Conservation (phyloP, 1,140 invertebrate species). For the Frieseomelitta varia region DNA sequence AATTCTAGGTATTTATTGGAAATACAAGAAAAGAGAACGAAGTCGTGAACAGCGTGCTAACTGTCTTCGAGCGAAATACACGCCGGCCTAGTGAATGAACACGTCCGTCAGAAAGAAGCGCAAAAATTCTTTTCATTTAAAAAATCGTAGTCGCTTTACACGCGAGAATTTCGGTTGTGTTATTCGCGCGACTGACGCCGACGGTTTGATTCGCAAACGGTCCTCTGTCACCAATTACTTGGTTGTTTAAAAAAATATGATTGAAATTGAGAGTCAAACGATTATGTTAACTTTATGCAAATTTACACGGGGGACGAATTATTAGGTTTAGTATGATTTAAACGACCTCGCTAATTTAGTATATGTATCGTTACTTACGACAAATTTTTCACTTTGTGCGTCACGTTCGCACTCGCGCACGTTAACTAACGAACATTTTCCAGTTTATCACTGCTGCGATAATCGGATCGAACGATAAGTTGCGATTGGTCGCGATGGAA, state of each 20-base stretch:
- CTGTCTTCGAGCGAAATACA: constrained; percentile 64
- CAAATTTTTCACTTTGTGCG: background rate
- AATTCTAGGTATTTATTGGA: constrained; percentile 77
- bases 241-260: background rate
- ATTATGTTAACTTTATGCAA: background rate
- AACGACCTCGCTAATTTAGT: background rate
- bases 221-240: constrained; percentile 46
- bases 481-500: background rate
- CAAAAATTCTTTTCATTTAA: background rate
- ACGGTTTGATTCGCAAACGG: constrained; percentile 45
- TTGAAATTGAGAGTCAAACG: background rate
- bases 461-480: background rate
- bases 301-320: background rate
- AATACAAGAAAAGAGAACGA: constrained; percentile 56
- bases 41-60: constrained; percentile 67
- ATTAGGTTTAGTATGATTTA: background rate
- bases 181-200: background rate
- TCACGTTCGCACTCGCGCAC: background rate
- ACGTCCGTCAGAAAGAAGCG: background rate
- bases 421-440: background rate
- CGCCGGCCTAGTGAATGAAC: background rate
- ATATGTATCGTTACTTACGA: constrained; percentile 8
- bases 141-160: background rate
- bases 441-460: background rate
- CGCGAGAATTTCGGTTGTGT: background rate